These are phyloP conservation scores for Sebastes fasciatus DNA, from an alignment of 2,113 vertebrate species.

Conservation along the genomic window DNA sequence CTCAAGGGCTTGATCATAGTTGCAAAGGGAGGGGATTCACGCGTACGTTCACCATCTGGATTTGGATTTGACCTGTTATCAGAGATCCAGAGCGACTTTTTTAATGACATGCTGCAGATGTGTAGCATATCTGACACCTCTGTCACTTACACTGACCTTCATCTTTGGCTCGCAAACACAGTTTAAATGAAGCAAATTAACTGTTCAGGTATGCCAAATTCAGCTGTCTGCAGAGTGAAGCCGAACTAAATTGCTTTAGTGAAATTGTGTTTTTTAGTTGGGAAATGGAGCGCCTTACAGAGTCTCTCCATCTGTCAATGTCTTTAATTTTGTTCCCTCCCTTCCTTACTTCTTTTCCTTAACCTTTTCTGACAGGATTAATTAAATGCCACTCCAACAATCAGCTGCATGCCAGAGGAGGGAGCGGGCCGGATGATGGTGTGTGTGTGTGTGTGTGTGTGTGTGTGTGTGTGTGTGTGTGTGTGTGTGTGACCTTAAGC, in stretches of 20 bases:
- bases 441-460: conserved; percentile 5
- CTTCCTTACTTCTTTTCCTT: conserved; percentile 26
- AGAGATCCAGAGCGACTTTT: background rate
- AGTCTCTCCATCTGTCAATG: conserved; percentile 2
- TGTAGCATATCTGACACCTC: background rate
- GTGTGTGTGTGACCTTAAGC: conserved; percentile 18
- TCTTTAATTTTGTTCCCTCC: conserved; percentile 33
- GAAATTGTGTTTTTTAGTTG: conserved; percentile 40
- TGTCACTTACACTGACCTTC: background rate
- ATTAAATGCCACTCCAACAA: conserved; percentile 62
- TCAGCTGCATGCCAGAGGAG: conserved; percentile 54
- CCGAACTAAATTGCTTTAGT: background rate
- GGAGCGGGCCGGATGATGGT: conserved; percentile 16
- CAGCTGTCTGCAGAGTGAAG: background rate
- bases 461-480: background rate
- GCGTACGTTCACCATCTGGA: background rate
- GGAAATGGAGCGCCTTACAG: background rate
- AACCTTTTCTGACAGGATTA: conserved; percentile 63
- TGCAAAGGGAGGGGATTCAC: background rate
- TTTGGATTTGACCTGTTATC: background rate
- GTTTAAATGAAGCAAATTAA: background rate
- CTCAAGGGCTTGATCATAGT: conserved; percentile 7
- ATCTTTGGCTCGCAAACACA: background rate
- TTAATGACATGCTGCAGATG: background rate
- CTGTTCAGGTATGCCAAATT: background rate